These are phyloP conservation scores for Mamestra brassicae DNA, from an alignment of 2,888 invertebrate species.

Conservation along the genomic window DNA sequence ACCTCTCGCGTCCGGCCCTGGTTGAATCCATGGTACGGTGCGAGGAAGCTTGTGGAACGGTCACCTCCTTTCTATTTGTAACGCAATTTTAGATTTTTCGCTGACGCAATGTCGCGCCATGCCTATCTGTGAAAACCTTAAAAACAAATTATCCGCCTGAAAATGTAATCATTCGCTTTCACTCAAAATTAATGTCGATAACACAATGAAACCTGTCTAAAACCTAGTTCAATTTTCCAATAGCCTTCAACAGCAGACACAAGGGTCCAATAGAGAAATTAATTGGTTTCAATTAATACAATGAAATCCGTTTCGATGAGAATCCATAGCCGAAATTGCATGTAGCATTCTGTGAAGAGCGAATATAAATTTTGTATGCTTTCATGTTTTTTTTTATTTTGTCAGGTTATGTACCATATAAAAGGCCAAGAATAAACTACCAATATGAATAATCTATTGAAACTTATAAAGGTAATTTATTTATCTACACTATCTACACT, in stretches of 20 bases:
- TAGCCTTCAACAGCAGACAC: conserved; percentile 44
- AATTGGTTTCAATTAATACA: conserved; percentile 48
- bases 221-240: conserved; percentile 33
- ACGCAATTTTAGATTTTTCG: neutral
- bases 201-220: conserved; percentile 28
- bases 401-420: neutral
- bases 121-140: neutral
- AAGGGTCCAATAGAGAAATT: conserved; percentile 40
- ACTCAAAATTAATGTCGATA: conserved; percentile 12
- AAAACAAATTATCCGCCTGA: conserved; percentile 3
- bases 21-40: too few relatives aligned
- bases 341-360: conserved; percentile 19
- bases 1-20: too few relatives aligned
- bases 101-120: neutral
- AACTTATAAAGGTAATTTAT: too few relatives aligned
- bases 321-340: conserved; percentile 38
- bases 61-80: too few relatives aligned
- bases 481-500: too few relatives aligned
- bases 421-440: neutral
- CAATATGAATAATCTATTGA: neutral
- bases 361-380: conserved; percentile 4
- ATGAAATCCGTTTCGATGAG: conserved; percentile 28
- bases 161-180: conserved; percentile 22
- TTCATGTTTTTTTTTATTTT: conserved; percentile 15
- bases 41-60: too few relatives aligned